These are phyloP conservation scores for Drosophila repleta DNA, from an alignment of 1,140 invertebrate species.

Conservation along the genomic window DNA sequence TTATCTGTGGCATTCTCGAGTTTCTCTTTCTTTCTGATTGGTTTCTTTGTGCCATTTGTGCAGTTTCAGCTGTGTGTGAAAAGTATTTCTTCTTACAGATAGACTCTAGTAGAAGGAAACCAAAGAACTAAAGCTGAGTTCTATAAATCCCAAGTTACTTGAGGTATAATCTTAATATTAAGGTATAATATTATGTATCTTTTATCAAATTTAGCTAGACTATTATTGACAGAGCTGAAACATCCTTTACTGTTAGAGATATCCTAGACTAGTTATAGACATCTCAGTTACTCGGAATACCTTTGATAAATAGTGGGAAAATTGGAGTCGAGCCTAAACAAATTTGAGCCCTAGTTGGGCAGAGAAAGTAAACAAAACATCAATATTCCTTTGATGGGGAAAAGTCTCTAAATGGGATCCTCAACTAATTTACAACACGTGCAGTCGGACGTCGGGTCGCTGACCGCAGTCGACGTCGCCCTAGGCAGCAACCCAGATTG, in stretches of 20 bases:
- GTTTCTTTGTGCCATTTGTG: conserved; percentile 20
- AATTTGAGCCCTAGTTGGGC: conserved; percentile 22
- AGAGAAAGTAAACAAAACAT: conserved; percentile 61
- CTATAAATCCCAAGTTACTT: no score
- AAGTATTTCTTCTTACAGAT: conserved; percentile 22
- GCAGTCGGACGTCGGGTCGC: conserved; percentile 70
- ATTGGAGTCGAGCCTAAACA: conserved; percentile 17
- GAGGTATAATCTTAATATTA: no score
- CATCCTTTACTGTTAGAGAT: no score
- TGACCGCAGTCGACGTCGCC: conserved; percentile 59
- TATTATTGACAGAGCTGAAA: no score
- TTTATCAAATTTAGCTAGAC: no score
- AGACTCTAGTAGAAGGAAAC: no score
- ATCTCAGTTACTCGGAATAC: neutral
- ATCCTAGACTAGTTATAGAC: neutral
- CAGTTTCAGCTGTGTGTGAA: conserved; percentile 52
- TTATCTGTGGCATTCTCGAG: neutral
- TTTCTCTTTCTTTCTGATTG: conserved; percentile 17
- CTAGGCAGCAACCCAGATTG: conserved; percentile 71
- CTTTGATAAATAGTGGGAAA: neutral
- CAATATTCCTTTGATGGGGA: conserved; percentile 52
- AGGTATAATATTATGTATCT: no score
- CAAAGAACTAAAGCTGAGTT: no score
- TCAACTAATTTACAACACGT: conserved; percentile 81
- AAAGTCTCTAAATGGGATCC: conserved; percentile 45